Base-by-base conservation (phyloP, 37 sponge, comb jelly and placozoan genomes). In the Mnemiopsis leidyi region DNA sequence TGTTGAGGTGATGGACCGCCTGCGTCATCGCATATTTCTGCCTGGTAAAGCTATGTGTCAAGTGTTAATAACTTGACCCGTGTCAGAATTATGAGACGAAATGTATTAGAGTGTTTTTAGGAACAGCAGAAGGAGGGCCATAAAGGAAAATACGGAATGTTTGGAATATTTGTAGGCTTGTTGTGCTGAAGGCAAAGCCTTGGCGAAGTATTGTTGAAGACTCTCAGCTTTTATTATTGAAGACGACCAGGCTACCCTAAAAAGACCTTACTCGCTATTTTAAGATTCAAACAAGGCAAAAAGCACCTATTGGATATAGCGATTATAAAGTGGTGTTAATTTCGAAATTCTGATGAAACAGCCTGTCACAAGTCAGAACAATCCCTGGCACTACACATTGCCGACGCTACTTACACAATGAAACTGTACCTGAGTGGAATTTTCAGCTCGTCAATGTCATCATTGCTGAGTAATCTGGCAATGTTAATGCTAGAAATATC, bases 21-120 rank as follows among this genome's bases (percentile, higher is more conserved):
- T 79, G 36, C 23, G 82, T 79, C 82, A 79, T 79, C 23, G 82
- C 82, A 29, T 79, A 79, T 29, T 79, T 79, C 37, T 79, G 82
- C 36, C 82, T 79, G 35, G 75, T 7, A 24, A 29, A 29, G 75
- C 20, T 71, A 71, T 71, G 30, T 28, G 30, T 71, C 30, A 29
- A 29, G 75, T 71, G 26, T n/a, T 71, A 29, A 71, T 28, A n/a
- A 29, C 75, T 23, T 29, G 23, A 5, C 61, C 13, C 61, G 5
- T 48, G 61, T 48, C 61, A 48, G 61, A 48, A 48, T 48, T 48
- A 48, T 48, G 9, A 48, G 61, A 48, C 9, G 61, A 48, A 48
- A 48, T 5, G 13, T 48, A 48, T 48, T 13, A 5, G 61, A 48
- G 61, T 48, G 61, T 48, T 48, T 48, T 48, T 48, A 48, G 61